Percentiles rank a stretch among this genome's conserved stretches.
phyloP scores from a whole-genome alignment of 2,113 vertebrate species.

The Rhynchopsitta pachyrhyncha region DNA sequence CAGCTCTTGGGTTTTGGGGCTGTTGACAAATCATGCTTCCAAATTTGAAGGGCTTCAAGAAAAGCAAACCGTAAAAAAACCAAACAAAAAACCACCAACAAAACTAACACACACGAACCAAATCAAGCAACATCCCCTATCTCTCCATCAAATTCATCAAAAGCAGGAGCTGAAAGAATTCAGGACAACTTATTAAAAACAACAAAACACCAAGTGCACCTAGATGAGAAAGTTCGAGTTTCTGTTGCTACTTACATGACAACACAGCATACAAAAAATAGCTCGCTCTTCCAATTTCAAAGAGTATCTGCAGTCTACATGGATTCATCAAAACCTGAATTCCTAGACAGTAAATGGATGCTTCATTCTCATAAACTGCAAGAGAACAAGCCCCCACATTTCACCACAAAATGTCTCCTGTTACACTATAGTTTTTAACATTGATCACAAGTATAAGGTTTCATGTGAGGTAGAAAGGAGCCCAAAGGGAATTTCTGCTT shows the following conservation, averaged over 20 bases:
- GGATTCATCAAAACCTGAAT: neutral
- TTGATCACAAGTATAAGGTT: neutral
- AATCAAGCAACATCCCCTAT: neutral
- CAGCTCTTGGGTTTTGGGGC: neutral
- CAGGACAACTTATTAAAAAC: neutral
- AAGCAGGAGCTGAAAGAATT: neutral
- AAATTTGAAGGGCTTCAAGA: neutral
- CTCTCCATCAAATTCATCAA: neutral
- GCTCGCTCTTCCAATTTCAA: neutral
- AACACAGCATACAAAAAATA: neutral
- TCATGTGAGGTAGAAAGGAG: neutral
- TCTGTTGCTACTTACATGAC: neutral
- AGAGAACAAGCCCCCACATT: neutral
- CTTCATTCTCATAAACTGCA: neutral
- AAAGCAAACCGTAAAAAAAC: neutral
- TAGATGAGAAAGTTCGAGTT: neutral
- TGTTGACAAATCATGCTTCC: neutral
- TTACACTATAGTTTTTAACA: neutral
- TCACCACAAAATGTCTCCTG: neutral
- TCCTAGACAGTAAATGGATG: neutral
- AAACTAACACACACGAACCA: neutral
- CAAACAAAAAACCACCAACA: neutral
- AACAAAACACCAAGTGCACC: neutral
- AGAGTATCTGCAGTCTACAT: neutral
- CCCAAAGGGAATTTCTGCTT: neutral